Conservation (phyloP, 1,140 invertebrate species). For the Parasteatoda tepidariorum region DNA sequence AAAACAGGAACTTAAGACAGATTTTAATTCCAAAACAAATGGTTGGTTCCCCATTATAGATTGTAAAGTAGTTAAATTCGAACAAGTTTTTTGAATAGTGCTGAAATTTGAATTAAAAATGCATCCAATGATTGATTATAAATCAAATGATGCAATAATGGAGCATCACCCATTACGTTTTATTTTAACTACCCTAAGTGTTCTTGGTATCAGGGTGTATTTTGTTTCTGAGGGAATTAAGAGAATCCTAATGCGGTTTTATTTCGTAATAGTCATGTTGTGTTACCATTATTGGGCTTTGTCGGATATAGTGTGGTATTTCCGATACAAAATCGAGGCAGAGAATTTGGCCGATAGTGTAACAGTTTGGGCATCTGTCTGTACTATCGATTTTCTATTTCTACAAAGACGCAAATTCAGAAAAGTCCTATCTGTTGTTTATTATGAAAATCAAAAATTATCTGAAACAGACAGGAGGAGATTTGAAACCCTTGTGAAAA, state of each 20-base stretch:
- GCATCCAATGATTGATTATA: background rate
- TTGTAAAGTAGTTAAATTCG: no score
- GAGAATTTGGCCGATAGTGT: constrained; percentile 26
- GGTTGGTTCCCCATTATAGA: no score
- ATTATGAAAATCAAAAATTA: constrained; percentile 16
- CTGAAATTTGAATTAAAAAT: background rate
- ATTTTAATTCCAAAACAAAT: no score
- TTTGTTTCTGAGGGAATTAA: no score
- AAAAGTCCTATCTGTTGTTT: background rate
- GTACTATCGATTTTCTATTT: constrained; percentile 12
- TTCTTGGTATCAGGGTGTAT: background rate
- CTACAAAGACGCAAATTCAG: constrained; percentile 3
- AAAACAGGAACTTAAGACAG: no score
- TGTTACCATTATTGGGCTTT: constrained; percentile 19
- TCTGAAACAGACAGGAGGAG: background rate
- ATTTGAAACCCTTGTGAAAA: background rate
- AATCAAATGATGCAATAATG: background rate
- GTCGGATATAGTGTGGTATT: constrained; percentile 26
- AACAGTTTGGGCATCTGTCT: constrained; percentile 32
- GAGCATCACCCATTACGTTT: background rate
- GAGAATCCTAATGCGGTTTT: background rate
- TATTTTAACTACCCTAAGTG: background rate
- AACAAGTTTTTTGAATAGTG: no score
- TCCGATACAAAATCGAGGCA: background rate
- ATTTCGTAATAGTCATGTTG: background rate